These are phyloP conservation scores for Eueides isabella DNA, from an alignment of 1,140 invertebrate species.

Conservation along the genomic window DNA sequence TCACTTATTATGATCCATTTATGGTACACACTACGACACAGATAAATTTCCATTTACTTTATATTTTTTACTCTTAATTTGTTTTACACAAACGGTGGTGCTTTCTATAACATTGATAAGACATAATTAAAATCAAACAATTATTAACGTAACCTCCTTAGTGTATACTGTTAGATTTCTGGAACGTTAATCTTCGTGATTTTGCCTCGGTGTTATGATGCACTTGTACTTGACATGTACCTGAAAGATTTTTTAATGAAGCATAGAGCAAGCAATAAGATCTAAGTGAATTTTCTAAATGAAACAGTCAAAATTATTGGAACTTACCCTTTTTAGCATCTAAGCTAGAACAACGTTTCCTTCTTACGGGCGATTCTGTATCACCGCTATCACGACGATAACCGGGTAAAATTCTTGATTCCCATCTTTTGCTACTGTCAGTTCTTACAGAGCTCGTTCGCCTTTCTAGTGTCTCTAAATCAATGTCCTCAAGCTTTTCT, in stretches of 20 bases:
- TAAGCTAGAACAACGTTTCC: background rate
- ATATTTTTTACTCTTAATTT: background rate
- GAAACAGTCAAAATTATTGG: too few relatives aligned
- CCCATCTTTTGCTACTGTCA: background rate
- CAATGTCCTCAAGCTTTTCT: constrained; percentile 1
- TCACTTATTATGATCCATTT: background rate
- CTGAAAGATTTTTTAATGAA: background rate
- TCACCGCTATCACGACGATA: background rate
- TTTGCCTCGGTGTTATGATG: background rate
- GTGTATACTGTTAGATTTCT: background rate
- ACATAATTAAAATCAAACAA: background rate
- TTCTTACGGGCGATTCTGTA: background rate
- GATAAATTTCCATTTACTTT: background rate
- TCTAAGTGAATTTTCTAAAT: too few relatives aligned
- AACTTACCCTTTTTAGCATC: background rate
- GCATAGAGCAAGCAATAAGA: too few relatives aligned
- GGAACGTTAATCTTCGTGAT: background rate
- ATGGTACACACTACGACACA: background rate
- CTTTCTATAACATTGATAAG: background rate
- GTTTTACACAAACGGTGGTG: background rate
- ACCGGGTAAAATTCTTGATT: background rate
- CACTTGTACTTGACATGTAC: background rate
- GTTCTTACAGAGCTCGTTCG: constrained; percentile 1
- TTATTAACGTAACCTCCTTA: background rate
- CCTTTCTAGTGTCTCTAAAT: background rate